phyloP scores from a whole-genome alignment of 2,888 invertebrate species.

The Noctua comes region DNA sequence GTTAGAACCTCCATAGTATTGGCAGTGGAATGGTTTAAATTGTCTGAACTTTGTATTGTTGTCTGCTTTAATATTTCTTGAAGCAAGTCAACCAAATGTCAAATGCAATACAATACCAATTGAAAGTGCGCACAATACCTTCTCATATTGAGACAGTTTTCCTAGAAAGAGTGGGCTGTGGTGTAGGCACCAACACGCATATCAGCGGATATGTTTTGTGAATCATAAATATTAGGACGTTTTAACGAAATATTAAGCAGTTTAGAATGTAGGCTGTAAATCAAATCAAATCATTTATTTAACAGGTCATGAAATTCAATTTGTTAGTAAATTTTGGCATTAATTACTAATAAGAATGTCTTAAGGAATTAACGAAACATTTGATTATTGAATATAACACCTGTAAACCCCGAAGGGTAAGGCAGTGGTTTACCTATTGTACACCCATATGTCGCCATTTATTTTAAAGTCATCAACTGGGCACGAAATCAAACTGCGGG shows the following conservation, averaged over 20 bases:
- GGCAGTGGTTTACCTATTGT: neutral
- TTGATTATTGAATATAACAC: neutral
- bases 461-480: neutral
- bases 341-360: neutral
- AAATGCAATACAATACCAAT: conserved; percentile 25
- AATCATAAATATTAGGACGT: neutral
- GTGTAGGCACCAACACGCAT: neutral
- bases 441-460: neutral
- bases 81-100: conserved; percentile 26
- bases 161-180: neutral
- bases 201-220: neutral
- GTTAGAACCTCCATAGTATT: conserved; percentile 7
- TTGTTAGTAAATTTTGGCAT: too few species aligned
- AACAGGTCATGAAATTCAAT: too few species aligned
- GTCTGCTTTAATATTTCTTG: conserved; percentile 17
- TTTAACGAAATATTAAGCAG: neutral
- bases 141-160: neutral
- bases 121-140: neutral
- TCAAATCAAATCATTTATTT: too few species aligned
- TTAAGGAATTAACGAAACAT: neutral
- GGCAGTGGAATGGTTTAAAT: conserved; percentile 17
- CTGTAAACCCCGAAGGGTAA: neutral
- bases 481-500: neutral
- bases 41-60: conserved; percentile 22
- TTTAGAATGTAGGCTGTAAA: neutral